Conservation (phyloP, 2,113 vertebrate genomes). For the Oreochromis spilurus region DNA sequence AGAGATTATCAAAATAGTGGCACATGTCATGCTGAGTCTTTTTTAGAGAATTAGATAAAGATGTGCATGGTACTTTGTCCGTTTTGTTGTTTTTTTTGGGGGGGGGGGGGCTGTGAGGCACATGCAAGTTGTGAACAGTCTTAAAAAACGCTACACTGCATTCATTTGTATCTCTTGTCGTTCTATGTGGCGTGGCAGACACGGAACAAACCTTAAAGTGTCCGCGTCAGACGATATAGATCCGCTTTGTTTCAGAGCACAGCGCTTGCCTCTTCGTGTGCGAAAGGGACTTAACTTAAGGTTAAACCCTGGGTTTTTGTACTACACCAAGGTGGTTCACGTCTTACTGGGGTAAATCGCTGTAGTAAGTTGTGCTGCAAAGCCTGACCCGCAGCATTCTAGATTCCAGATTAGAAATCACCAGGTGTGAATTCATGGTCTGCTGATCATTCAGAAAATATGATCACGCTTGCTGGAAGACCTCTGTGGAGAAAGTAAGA, state of each 20-base stretch:
- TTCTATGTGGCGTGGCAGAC: background rate
- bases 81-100: background rate
- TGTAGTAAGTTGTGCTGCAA: background rate
- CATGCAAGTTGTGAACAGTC: background rate
- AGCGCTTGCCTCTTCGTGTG: background rate
- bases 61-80: fast-evolving
- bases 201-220: background rate
- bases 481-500: background rate
- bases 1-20: background rate
- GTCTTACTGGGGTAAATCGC: background rate
- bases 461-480: background rate
- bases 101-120: background rate
- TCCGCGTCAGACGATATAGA: background rate
- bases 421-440: background rate
- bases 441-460: background rate
- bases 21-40: background rate
- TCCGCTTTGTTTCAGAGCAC: background rate
- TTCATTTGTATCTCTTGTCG: background rate
- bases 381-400: background rate
- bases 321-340: background rate
- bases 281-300: background rate
- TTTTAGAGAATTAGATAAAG: background rate
- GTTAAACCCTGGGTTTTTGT: background rate
- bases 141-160: background rate
- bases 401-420: background rate